Evolutionary conservation across 2,113 vertebrate genomes (phyloP).

Genomic region (Okapia johnstoni): DNA sequence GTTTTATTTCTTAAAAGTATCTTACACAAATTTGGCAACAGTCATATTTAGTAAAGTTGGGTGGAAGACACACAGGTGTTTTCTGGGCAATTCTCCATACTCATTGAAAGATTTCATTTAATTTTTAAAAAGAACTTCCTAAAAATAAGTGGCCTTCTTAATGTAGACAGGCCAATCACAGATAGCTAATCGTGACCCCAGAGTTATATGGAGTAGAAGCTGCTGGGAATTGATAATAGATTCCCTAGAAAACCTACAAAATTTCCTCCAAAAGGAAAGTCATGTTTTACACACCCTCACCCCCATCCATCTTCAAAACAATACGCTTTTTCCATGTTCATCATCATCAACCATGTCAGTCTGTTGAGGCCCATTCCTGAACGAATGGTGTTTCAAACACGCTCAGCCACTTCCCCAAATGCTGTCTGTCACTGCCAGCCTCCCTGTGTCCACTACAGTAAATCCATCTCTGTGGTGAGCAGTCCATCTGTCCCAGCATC

Average conservation of each 20-base stretch:
- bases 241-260: neutral
- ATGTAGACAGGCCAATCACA: neutral
- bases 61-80: neutral
- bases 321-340: slow-evolving; percentile 14
- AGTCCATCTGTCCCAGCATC: neutral
- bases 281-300: neutral
- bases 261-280: slow-evolving; percentile 7
- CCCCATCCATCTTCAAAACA: slow-evolving; percentile 50
- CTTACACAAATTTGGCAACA: neutral
- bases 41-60: neutral
- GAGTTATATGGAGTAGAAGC: neutral
- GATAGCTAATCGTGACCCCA: neutral
- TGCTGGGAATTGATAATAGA: neutral
- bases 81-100: neutral
- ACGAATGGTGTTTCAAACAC: neutral
- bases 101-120: neutral
- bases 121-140: neutral
- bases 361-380: neutral
- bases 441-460: neutral
- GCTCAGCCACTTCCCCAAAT: neutral
- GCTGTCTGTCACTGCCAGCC: neutral
- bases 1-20: neutral
- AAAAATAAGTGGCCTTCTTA: neutral
- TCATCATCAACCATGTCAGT: neutral
- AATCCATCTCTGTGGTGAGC: neutral